Conservation (phyloP, 2,113 vertebrate species). For the Poecile atricapillus region DNA sequence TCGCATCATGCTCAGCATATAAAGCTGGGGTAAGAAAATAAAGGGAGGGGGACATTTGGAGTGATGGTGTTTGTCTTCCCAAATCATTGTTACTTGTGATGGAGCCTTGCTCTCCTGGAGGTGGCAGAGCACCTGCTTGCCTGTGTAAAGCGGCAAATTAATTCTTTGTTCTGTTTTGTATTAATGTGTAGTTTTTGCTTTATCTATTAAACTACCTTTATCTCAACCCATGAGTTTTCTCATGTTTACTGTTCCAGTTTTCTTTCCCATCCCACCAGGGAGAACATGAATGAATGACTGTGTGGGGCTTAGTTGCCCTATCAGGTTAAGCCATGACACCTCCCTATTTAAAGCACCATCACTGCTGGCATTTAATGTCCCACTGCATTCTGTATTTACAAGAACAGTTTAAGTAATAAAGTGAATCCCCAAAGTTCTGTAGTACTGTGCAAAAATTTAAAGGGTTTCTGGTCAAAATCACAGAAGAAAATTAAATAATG, state of each 20-base stretch:
- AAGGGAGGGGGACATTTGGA: rapidly evolving
- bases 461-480: neutral
- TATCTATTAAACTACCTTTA: neutral
- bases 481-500: neutral
- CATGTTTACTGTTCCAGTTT: neutral
- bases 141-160: neutral
- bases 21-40: neutral
- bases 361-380: neutral
- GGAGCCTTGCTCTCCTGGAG: neutral
- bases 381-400: neutral
- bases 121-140: no score
- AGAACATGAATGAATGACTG: neutral
- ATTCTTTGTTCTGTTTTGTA: neutral
- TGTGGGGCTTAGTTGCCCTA: neutral
- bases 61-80: neutral
- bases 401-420: neutral
- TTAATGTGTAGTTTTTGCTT: neutral
- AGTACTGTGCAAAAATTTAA: neutral
- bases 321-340: neutral
- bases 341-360: neutral
- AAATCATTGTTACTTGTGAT: neutral
- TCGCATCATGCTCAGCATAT: neutral
- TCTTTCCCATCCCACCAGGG: neutral
- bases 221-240: neutral
- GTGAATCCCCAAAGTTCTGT: neutral